phyloP scores from a whole-genome alignment of 2,888 invertebrate species.

The Chymomyza amoena region DNA sequence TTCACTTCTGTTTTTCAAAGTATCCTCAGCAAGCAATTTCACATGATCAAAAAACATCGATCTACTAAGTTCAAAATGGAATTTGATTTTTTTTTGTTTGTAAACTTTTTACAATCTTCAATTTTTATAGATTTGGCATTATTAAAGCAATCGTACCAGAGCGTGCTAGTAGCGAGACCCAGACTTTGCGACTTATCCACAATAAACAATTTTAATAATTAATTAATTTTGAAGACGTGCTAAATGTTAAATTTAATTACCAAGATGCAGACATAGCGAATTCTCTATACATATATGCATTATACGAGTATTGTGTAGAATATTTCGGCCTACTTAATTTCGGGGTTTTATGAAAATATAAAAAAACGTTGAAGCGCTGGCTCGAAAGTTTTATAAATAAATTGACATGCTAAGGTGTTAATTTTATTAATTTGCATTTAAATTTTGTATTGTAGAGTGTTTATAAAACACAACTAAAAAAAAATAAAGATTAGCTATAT shows the following conservation, averaged over 20 bases:
- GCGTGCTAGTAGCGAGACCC: no score
- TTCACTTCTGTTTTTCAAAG: no score
- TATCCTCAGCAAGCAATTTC: no score
- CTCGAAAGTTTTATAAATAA: not conserved
- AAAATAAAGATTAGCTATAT: no score
- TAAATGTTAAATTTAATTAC: conserved; percentile 34
- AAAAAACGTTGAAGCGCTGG: not conserved
- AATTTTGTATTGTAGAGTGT: not conserved
- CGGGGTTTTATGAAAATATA: not conserved
- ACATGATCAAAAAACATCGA: no score
- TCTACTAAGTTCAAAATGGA: no score
- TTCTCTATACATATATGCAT: no score
- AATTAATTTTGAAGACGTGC: conserved; percentile 27
- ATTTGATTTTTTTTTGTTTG: no score
- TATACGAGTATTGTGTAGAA: not conserved
- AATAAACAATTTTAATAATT: not conserved
- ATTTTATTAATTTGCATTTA: not conserved
- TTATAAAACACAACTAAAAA: not conserved
- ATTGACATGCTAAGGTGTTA: not conserved
- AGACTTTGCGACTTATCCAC: not conserved
- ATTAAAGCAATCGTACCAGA: not conserved
- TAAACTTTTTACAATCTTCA: no score
- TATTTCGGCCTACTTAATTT: not conserved
- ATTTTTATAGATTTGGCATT: no score
- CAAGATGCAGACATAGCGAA: not conserved